Percentiles rank a stretch among this genome's conserved stretches.
phyloP scores from a whole-genome alignment of 2,797 vertebrate genomes.

The Austrolebias charrua region DNA sequence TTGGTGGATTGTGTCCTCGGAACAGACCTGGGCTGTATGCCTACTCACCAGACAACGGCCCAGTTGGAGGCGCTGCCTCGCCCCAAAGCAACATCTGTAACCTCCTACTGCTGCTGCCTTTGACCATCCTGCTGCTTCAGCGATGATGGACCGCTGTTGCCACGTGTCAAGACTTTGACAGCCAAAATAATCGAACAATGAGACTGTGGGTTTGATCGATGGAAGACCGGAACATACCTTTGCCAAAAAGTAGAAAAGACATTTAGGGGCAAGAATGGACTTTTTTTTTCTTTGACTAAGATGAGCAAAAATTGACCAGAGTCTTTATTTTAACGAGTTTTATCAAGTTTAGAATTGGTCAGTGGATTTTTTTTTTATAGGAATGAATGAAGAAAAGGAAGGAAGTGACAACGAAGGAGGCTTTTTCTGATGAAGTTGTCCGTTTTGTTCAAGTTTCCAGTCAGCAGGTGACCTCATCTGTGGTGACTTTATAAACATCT shows the following conservation, averaged over 20 bases:
- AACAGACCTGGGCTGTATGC: slow-evolving; percentile 59
- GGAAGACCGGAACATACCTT: slow-evolving; percentile 43
- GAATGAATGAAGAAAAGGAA: slow-evolving; percentile 8
- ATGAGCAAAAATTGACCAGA: slow-evolving; percentile 46
- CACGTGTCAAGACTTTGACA: slow-evolving; percentile 43
- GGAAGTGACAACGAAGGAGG: slow-evolving; percentile 19
- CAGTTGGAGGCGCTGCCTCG: slow-evolving; percentile 12
- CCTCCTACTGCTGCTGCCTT: slow-evolving; percentile 54
- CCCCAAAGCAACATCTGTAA: slow-evolving; percentile 17
- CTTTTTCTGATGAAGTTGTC: slow-evolving; percentile 30
- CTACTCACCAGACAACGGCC: slow-evolving; percentile 56
- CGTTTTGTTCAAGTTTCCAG: slow-evolving; percentile 39
- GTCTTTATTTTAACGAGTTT: slow-evolving; percentile 50
- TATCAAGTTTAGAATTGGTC: slow-evolving; percentile 53
- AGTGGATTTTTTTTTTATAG: slow-evolving; percentile 42
- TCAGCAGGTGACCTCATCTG: slow-evolving; percentile 32
- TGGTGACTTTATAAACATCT: slow-evolving; percentile 45
- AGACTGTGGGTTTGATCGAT: slow-evolving; percentile 21
- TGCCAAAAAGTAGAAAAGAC: slow-evolving; percentile 60
- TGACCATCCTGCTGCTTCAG: slow-evolving; percentile 60
- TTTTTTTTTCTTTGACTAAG: slow-evolving; percentile 40
- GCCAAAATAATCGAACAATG: slow-evolving; percentile 22
- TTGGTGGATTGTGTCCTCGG: slow-evolving; percentile 55
- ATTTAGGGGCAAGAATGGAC: slow-evolving; percentile 46
- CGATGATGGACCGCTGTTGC: slow-evolving; percentile 66